Percentiles rank a stretch among this genome's conserved stretches.
phyloP scores from a whole-genome alignment of 1,140 invertebrate species.

The Bombus confusus region DNA sequence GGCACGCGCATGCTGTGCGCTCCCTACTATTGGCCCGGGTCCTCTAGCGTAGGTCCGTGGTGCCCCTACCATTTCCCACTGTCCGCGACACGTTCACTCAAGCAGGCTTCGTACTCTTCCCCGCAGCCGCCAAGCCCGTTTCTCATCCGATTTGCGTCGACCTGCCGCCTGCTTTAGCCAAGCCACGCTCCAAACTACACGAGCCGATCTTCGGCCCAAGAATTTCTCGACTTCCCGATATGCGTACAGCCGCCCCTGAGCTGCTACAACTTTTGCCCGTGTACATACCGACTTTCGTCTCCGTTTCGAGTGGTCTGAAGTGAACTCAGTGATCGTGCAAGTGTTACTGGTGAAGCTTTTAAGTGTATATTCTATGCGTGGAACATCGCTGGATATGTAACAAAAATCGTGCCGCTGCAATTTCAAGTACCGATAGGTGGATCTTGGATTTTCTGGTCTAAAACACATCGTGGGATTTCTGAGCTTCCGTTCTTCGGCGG shows the following conservation, averaged over 20 bases:
- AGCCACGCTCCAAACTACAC: slow-evolving; percentile 34
- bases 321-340: too few species aligned
- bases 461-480: not conserved
- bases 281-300: not conserved
- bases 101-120: slow-evolving; percentile 23
- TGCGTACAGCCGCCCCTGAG: not conserved
- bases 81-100: slow-evolving; percentile 44
- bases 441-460: not conserved
- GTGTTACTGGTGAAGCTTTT: not conserved
- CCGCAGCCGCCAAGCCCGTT: slow-evolving; percentile 46
- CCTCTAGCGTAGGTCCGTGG: slow-evolving; percentile 26
- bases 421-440: slow-evolving; percentile 14
- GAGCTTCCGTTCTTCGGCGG: not conserved
- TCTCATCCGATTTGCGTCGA: slow-evolving; percentile 52
- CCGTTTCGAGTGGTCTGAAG: not conserved
- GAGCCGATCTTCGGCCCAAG: slow-evolving; percentile 24
- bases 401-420: slow-evolving; percentile 29
- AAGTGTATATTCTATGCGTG: not conserved
- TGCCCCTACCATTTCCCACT: slow-evolving; percentile 16
- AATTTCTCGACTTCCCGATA: slow-evolving; percentile 22
- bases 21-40: slow-evolving; percentile 7
- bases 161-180: slow-evolving; percentile 24
- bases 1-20: slow-evolving; percentile 27
- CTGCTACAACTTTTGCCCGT: not conserved
- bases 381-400: slow-evolving; percentile 6